Evolutionary conservation across 2,113 vertebrate genomes (phyloP).

Genomic region (Aphyosemion australe): DNA sequence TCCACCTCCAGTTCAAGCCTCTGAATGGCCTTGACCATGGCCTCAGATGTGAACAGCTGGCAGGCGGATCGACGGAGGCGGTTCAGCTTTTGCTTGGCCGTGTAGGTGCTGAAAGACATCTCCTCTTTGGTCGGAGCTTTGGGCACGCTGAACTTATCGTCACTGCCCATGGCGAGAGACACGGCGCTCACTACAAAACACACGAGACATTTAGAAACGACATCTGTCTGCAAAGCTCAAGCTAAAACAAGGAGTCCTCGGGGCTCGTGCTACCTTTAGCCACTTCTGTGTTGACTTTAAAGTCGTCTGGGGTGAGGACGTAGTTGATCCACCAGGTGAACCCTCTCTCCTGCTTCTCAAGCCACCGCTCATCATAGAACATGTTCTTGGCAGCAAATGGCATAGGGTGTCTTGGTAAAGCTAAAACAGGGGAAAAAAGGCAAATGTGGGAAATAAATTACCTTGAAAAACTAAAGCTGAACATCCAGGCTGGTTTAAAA

Average conservation of each 20-base stretch:
- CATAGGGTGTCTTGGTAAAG: conserved; percentile 91
- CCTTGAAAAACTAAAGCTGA: not conserved
- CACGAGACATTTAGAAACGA: too few relatives aligned
- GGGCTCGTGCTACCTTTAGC: conserved; percentile 80
- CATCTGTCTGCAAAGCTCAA: too few relatives aligned
- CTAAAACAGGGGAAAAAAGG: conserved; percentile 63
- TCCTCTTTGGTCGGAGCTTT: conserved; percentile 95
- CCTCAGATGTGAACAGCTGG: conserved; percentile 84
- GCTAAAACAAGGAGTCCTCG: too few relatives aligned
- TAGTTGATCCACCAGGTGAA: conserved; percentile 98
- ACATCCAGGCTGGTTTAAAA: not conserved
- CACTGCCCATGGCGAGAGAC: conserved; percentile 80
- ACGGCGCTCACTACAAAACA: conserved; percentile 83
- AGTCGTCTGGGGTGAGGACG: conserved; percentile 93
- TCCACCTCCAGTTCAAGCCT: conserved; percentile 91
- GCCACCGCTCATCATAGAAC: conserved; percentile 97
- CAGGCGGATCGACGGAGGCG: conserved; percentile 87
- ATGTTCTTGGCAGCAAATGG: conserved; percentile 96
- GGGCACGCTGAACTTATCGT: conserved; percentile 81
- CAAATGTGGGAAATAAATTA: accelerated
- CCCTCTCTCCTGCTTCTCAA: conserved; percentile 92
- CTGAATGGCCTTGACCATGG: conserved; percentile 88
- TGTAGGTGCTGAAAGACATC: conserved; percentile 90
- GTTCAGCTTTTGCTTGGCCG: conserved; percentile 85
- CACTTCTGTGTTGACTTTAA: conserved; percentile 85